phyloP scores from a whole-genome alignment of 1,140 invertebrate genomes.

The Leptinotarsa undecemlineata region DNA sequence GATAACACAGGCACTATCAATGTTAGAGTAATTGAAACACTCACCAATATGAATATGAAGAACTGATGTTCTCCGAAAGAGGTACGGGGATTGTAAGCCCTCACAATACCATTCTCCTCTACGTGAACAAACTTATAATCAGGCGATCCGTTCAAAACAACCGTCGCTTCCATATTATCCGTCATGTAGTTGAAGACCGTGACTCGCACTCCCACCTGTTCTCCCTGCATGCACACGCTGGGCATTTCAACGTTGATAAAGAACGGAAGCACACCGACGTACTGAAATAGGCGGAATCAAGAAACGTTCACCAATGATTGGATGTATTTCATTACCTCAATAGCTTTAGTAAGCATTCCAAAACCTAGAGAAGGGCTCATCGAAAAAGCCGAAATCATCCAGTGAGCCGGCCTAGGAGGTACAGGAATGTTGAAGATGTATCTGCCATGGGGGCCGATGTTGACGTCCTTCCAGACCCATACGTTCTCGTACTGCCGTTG shows the following conservation, averaged over 20 bases:
- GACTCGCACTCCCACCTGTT: conserved; percentile 90
- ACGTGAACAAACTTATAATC: conserved; percentile 95
- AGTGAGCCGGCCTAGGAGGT: conserved; percentile 82
- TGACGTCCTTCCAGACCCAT: conserved; percentile 93
- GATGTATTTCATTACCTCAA: conserved; percentile 62
- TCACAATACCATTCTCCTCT: conserved; percentile 84
- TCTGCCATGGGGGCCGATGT: conserved; percentile 88
- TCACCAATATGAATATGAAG: conserved; percentile 77
- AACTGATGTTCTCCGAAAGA: conserved; percentile 92
- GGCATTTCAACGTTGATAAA: conserved; percentile 96
- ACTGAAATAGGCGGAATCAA: conserved; percentile 55
- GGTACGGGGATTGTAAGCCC: conserved; percentile 83
- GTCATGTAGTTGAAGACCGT: conserved; percentile 93
- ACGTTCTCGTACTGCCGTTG: conserved; percentile 90
- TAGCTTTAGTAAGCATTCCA: conserved; percentile 78
- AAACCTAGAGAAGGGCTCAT: conserved; percentile 85
- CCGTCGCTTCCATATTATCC: conserved; percentile 80
- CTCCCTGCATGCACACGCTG: conserved; percentile 78
- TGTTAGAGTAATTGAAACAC: background rate
- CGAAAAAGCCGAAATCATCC: conserved; percentile 91
- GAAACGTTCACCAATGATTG: background rate
- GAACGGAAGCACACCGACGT: conserved; percentile 85
- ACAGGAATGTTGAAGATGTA: conserved; percentile 85
- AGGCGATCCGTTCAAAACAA: conserved; percentile 81
- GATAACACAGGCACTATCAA: background rate